Evolutionary conservation across 2,113 vertebrate genomes (phyloP).

Genomic region (Pollachius pollachius): DNA sequence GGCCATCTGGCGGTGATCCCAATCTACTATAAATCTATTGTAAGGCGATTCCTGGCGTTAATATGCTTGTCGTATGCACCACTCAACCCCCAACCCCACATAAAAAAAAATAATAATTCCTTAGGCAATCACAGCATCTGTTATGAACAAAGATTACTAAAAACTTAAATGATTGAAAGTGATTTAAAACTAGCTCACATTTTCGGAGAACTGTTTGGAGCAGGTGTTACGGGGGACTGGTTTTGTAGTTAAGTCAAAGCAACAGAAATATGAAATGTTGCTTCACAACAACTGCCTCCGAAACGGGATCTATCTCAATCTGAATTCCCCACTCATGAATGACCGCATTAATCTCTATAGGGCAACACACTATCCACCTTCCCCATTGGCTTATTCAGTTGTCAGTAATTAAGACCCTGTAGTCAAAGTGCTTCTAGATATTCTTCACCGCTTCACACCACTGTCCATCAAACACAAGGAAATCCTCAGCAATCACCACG

Average conservation of each 20-base stretch:
- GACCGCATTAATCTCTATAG: constrained; percentile 34
- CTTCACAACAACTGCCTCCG: not conserved
- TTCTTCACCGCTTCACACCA: constrained; percentile 35
- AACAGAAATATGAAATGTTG: no score
- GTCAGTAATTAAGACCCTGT: constrained; percentile 49
- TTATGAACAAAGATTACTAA: no score
- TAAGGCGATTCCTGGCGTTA: constrained; percentile 61
- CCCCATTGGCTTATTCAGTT: constrained; percentile 26
- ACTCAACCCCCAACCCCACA: not conserved
- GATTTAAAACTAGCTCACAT: no score
- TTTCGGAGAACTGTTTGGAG: no score
- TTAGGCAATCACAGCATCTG: no score
- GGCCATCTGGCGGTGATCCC: constrained; percentile 60
- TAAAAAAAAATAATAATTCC: no score
- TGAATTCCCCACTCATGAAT: constrained; percentile 12
- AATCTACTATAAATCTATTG: constrained; percentile 65
- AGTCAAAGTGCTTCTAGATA: constrained; percentile 36
- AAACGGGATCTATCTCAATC: not conserved
- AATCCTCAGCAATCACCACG: not conserved
- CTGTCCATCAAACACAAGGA: constrained; percentile 22
- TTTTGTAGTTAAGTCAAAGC: no score
- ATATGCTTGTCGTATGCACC: constrained; percentile 38
- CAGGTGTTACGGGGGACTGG: no score
- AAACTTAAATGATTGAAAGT: no score
- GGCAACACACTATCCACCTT: constrained; percentile 36